Evolutionary conservation across 2,113 vertebrate genomes (phyloP).

Genomic region (Daboia siamensis): DNA sequence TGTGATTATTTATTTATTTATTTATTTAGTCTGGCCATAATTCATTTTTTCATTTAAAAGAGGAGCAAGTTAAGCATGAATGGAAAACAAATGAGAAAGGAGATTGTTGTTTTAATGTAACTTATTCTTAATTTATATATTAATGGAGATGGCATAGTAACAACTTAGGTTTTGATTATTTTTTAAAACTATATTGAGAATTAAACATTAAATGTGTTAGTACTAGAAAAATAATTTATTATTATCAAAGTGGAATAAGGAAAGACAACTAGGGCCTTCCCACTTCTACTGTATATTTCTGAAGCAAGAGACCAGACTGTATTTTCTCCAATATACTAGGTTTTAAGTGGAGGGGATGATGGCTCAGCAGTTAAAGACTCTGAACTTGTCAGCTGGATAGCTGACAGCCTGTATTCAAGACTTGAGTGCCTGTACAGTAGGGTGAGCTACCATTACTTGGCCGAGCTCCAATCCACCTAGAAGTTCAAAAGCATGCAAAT

Average conservation of each 20-base stretch:
- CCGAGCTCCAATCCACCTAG: background rate
- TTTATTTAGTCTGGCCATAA: constrained; percentile 26
- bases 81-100: background rate
- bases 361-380: background rate
- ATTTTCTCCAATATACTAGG: background rate
- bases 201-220: background rate
- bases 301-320: background rate
- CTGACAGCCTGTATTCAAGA: background rate
- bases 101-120: background rate
- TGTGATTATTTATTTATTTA: constrained; percentile 43
- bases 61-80: background rate
- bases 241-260: background rate
- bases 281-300: background rate
- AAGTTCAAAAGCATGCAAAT: background rate
- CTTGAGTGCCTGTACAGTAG: background rate
- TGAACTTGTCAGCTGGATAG: background rate
- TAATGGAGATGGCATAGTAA: background rate
- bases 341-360: background rate
- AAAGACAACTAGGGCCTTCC: background rate
- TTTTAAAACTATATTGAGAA: background rate
- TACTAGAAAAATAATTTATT: background rate
- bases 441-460: background rate
- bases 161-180: background rate
- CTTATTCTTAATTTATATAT: background rate
- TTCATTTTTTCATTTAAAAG: constrained; percentile 41